Evolutionary conservation across 2,888 invertebrate genomes (phyloP).

Genomic region (Endomychus coccineus): DNA sequence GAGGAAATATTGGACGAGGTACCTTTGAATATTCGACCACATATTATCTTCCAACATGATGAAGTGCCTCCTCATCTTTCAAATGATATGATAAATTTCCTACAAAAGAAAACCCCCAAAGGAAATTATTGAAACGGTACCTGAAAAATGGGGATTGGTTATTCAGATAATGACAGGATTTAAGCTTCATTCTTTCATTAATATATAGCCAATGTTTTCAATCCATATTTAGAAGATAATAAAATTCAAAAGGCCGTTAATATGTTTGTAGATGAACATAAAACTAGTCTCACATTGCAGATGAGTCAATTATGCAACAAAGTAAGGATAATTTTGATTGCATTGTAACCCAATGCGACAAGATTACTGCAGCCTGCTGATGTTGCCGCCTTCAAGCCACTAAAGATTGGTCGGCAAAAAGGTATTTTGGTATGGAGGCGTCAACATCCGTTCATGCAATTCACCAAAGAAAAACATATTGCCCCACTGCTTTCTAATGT

Average conservation of each 20-base stretch:
- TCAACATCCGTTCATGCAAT: too few relatives aligned
- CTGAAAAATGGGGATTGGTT: slow-evolving; percentile 10
- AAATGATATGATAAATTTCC: too few relatives aligned
- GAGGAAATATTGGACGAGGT: too few relatives aligned
- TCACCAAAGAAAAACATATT: too few relatives aligned
- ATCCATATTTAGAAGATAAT: slow-evolving; percentile 12
- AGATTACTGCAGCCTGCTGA: slow-evolving; percentile 27
- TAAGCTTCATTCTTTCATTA: slow-evolving; percentile 25
- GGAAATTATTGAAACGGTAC: slow-evolving; percentile 4
- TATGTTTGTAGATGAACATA: slow-evolving; percentile 19
- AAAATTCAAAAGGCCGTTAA: slow-evolving; percentile 16
- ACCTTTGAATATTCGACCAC: too few relatives aligned
- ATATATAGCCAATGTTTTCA: slow-evolving; percentile 14
- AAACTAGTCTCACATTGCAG: slow-evolving; percentile 19
- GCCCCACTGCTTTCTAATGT: too few relatives aligned
- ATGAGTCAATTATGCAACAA: slow-evolving; percentile 24
- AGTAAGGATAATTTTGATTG: slow-evolving; percentile 23
- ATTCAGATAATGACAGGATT: slow-evolving; percentile 24
- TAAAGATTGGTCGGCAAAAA: slow-evolving; percentile 23
- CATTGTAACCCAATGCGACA: slow-evolving; percentile 27
- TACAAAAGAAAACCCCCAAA: slow-evolving; percentile 2
- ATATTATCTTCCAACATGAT: too few relatives aligned
- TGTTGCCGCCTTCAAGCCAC: slow-evolving; percentile 24
- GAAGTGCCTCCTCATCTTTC: too few relatives aligned
- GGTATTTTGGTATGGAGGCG: too few relatives aligned